phyloP scores from a whole-genome alignment of 2,113 vertebrate species.

The Nothobranchius furzeri region DNA sequence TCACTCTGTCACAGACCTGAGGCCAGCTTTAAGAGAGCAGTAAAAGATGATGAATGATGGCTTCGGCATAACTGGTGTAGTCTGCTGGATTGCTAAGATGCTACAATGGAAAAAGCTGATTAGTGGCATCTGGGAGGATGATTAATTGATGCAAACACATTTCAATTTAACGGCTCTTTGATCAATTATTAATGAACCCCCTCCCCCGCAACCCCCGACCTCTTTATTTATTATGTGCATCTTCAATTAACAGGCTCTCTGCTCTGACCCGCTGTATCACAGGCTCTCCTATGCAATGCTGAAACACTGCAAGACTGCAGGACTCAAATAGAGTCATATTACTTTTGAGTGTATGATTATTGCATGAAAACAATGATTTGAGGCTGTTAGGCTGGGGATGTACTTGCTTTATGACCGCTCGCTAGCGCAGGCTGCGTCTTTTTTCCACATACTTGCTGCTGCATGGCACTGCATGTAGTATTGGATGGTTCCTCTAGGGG shows the following conservation, averaged over 20 bases:
- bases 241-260: constrained; percentile 60
- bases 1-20: constrained; percentile 64
- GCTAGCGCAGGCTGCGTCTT: too few relatives aligned
- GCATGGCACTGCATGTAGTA: too few relatives aligned
- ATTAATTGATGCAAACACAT: constrained; percentile 79
- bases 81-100: constrained; percentile 55
- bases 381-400: not conserved
- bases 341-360: constrained; percentile 1
- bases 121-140: constrained; percentile 73
- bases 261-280: constrained; percentile 41
- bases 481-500: too few relatives aligned
- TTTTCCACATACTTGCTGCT: too few relatives aligned
- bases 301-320: constrained; percentile 22
- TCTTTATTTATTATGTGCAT: constrained; percentile 65
- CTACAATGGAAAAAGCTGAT: constrained; percentile 62
- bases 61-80: constrained; percentile 40
- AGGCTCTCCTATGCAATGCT: constrained; percentile 27
- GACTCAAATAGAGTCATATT: constrained; percentile 1
- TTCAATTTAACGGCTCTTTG: constrained; percentile 75
- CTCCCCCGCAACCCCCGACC: constrained; percentile 5
- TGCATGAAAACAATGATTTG: constrained; percentile 18
- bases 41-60: constrained; percentile 66
- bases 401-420: too few relatives aligned
- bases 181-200: constrained; percentile 74
- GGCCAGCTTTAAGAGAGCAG: constrained; percentile 55